phyloP scores from a whole-genome alignment of 1,140 invertebrate genomes.

The Drosophila pruinosa region DNA sequence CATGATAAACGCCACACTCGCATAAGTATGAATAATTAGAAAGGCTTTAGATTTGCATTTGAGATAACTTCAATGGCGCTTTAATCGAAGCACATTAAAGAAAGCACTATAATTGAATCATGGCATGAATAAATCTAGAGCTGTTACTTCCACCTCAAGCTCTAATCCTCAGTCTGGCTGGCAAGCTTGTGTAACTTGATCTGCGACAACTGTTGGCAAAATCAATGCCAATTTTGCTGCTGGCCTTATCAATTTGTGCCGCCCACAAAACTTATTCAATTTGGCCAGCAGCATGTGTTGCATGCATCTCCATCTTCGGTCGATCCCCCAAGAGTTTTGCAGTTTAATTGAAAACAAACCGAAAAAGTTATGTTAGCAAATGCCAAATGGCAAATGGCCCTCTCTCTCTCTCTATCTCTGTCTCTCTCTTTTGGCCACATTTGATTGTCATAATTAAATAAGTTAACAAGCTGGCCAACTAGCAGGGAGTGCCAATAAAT shows the following conservation, averaged over 20 bases:
- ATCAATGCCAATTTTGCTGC: constrained; percentile 31
- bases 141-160: neutral
- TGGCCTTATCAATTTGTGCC: constrained; percentile 27
- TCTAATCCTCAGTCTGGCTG: neutral
- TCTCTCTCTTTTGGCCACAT: neutral
- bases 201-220: neutral
- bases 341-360: constrained; percentile 39
- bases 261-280: constrained; percentile 41
- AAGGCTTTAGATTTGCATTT: constrained; percentile 6
- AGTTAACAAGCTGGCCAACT: constrained; percentile 37
- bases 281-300: constrained; percentile 30
- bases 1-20: constrained; percentile 6
- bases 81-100: neutral
- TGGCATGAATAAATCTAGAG: neutral
- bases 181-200: neutral
- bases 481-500: constrained; percentile 31
- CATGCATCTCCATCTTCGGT: neutral
- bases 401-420: no score
- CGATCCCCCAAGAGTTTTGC: constrained; percentile 1
- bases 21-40: constrained; percentile 2
- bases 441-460: constrained; percentile 53
- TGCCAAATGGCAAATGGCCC: constrained; percentile 10
- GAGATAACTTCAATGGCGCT: neutral
- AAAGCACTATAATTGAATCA: neutral
- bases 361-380: constrained; percentile 26